Evolutionary conservation across 2,113 vertebrate species (phyloP).

Genomic region (Dicentrarchus labrax): DNA sequence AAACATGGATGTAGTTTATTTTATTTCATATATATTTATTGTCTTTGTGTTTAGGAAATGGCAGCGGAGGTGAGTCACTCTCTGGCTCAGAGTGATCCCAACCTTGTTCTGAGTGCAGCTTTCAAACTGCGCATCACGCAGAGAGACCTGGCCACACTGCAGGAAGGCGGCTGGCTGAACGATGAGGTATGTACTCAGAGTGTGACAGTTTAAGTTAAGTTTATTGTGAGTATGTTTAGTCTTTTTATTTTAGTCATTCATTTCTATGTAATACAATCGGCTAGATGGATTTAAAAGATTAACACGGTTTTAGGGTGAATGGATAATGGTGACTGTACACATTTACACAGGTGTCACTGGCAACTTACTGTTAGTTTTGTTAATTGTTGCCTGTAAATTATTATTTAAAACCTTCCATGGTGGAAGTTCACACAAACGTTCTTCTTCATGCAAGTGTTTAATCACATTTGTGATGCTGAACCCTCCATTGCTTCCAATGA

Average conservation of each 20-base stretch:
- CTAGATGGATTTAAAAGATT: neutral
- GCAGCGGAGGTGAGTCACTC: conserved; percentile 86
- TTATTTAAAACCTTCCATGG: no score
- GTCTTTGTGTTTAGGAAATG: conserved; percentile 87
- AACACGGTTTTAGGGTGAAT: no score
- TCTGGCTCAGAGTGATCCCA: conserved; percentile 82
- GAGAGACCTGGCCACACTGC: conserved; percentile 90
- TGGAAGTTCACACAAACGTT: no score
- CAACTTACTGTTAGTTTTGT: no score
- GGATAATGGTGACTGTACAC: no score
- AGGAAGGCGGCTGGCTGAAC: conserved; percentile 90
- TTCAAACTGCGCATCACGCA: conserved; percentile 92
- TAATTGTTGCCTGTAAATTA: no score
- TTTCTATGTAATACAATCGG: neutral
- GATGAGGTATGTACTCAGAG: conserved; percentile 85
- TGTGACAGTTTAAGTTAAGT: neutral
- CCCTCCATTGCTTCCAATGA: neutral
- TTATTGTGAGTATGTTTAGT: no score
- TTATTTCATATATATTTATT: neutral
- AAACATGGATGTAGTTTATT: neutral
- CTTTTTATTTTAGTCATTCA: neutral
- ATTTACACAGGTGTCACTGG: no score
- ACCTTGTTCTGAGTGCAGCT: conserved; percentile 89
- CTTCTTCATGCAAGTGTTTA: neutral
- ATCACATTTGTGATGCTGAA: neutral